A percentile compares a stretch with the other conserved stretches of the same genome.
Conservation (phyloP, 2,888 invertebrate genomes). For the Dolichopus griseipennis region DNA sequence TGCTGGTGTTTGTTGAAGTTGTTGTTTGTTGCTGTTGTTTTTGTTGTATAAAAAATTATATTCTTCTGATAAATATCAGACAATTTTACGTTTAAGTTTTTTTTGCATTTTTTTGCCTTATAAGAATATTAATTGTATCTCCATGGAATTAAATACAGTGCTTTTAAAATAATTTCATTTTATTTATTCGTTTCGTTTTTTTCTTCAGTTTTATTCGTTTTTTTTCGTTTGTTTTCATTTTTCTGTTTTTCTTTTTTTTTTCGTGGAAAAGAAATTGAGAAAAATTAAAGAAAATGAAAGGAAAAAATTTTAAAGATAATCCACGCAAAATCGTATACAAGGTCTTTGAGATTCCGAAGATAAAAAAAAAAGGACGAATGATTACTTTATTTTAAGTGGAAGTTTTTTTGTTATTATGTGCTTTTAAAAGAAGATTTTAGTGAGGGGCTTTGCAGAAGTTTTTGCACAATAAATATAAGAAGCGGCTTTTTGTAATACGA, state of each 20-base stretch:
- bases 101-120: not conserved
- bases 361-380: not conserved
- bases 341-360: not conserved
- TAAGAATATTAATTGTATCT: slow-evolving; percentile 2
- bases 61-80: not conserved
- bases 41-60: not conserved
- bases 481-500: too few species aligned
- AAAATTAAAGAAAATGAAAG: not conserved
- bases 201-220: too few species aligned
- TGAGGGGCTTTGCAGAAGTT: too few species aligned
- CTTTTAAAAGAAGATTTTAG: too few species aligned
- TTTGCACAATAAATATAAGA: too few species aligned
- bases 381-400: too few species aligned
- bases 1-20: not conserved
- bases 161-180: not conserved
- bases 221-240: not conserved
- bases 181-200: not conserved
- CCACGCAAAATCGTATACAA: not conserved
- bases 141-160: slow-evolving; percentile 1
- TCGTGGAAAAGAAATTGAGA: not conserved
- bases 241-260: too few species aligned
- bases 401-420: too few species aligned
- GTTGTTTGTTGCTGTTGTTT: not conserved
- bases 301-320: not conserved
- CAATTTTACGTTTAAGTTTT: not conserved